Percentiles rank a stretch among this genome's conserved stretches.
Conservation (phyloP, 2,888 invertebrate species). For the Steinernema scapterisci region DNA sequence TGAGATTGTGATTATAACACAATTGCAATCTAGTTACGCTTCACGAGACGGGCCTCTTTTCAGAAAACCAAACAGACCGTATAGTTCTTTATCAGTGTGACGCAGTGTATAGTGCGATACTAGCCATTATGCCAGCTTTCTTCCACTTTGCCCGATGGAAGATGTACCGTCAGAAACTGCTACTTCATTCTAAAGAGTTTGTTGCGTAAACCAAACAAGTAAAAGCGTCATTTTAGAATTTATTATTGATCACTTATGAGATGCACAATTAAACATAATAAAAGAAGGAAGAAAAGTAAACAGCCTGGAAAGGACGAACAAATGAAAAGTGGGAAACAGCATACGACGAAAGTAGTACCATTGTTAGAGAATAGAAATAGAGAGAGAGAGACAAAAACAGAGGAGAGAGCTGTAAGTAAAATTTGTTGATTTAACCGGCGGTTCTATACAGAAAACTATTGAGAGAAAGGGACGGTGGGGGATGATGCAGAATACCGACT, state of each 20-base stretch:
- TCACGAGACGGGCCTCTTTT: too few relatives aligned
- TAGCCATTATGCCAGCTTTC: too few relatives aligned
- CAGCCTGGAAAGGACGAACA: constrained; percentile 19
- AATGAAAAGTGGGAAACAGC: background rate
- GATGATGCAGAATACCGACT: background rate
- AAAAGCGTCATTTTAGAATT: constrained; percentile 18
- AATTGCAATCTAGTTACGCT: too few relatives aligned
- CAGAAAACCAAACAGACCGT: too few relatives aligned
- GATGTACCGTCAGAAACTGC: too few relatives aligned
- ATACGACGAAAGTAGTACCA: constrained; percentile 12
- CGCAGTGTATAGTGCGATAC: too few relatives aligned
- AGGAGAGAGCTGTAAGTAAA: background rate
- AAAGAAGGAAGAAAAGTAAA: constrained; percentile 16
- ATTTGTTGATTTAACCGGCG: background rate
- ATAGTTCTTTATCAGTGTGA: too few relatives aligned
- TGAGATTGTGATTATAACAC: too few relatives aligned
- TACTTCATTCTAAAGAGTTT: too few relatives aligned
- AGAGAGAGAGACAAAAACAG: background rate
- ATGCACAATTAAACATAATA: constrained; percentile 28
- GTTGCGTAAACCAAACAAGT: too few relatives aligned
- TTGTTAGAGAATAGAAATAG: background rate
- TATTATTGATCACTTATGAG: constrained; percentile 28
- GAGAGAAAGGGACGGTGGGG: background rate
- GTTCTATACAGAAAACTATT: constrained; percentile 26
- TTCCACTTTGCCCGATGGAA: too few relatives aligned